These are phyloP conservation scores for Hyposoter dolosus DNA, from an alignment of 2,888 invertebrate genomes.

Conservation along the genomic window DNA sequence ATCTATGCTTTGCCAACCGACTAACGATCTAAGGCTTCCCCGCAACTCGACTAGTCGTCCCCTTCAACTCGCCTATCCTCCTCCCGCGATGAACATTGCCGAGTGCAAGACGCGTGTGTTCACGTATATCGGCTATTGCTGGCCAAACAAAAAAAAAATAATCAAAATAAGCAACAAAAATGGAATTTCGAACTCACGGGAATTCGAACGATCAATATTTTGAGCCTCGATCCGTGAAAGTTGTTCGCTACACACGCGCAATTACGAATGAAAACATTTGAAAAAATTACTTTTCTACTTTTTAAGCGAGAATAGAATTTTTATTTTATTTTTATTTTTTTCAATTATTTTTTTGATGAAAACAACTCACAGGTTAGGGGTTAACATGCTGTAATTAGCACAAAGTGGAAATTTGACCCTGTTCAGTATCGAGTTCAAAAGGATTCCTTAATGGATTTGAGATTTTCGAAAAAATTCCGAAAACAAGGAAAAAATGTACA, in stretches of 20 bases:
- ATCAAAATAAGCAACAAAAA: not conserved
- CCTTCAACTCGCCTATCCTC: constrained; percentile 13
- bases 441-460: not conserved
- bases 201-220: no score
- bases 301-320: no score
- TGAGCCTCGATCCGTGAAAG: no score
- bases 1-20: constrained; percentile 75
- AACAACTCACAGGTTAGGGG: no score
- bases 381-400: no score
- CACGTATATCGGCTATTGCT: not conserved
- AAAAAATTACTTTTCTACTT: no score
- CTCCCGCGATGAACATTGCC: constrained; percentile 2
- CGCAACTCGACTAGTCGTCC: constrained; percentile 23
- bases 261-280: no score
- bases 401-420: no score
- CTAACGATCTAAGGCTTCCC: constrained; percentile 77
- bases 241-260: no score
- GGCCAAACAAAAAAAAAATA: not conserved
- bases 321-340: no score
- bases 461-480: not conserved
- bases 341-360: no score
- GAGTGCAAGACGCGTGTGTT: not conserved
- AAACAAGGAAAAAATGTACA: not conserved
- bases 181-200: no score
- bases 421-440: not conserved